Evolutionary conservation across 2,113 vertebrate genomes (phyloP).

Genomic region (Urocolius indicus): DNA sequence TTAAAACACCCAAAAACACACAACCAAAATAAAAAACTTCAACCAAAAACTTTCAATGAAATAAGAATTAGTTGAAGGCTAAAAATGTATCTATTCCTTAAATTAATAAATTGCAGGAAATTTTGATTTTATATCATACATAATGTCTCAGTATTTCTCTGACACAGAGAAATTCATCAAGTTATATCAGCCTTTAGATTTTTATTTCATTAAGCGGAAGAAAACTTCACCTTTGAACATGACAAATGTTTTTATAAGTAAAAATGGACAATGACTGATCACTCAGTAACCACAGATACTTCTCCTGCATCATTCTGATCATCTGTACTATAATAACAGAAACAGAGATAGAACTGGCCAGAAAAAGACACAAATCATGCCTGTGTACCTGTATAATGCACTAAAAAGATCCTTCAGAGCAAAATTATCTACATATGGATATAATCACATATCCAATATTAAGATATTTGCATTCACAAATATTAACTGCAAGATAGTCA

Average conservation of each 20-base stretch:
- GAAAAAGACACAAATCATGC: background rate
- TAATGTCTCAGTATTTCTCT: background rate
- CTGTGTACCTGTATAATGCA: background rate
- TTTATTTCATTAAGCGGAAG: slow-evolving; percentile 27
- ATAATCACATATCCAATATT: background rate
- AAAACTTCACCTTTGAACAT: slow-evolving; percentile 10
- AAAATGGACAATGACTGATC: slow-evolving; percentile 40
- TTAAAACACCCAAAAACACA: background rate
- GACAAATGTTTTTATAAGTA: background rate
- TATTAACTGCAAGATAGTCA: background rate
- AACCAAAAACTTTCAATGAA: background rate
- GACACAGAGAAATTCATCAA: background rate
- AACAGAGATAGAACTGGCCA: background rate
- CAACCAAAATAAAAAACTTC: background rate
- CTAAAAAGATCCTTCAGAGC: background rate
- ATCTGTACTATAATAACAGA: background rate
- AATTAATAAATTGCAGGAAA: slow-evolving; percentile 26
- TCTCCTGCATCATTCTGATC: background rate
- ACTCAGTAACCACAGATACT: background rate
- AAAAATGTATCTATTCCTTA: background rate
- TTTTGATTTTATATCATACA: background rate
- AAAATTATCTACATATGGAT: background rate
- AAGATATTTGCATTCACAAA: background rate
- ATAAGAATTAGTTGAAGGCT: background rate
- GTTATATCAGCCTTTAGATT: background rate